Evolutionary conservation across 1,140 invertebrate genomes (phyloP).

Genomic region (Orius laevigatus): DNA sequence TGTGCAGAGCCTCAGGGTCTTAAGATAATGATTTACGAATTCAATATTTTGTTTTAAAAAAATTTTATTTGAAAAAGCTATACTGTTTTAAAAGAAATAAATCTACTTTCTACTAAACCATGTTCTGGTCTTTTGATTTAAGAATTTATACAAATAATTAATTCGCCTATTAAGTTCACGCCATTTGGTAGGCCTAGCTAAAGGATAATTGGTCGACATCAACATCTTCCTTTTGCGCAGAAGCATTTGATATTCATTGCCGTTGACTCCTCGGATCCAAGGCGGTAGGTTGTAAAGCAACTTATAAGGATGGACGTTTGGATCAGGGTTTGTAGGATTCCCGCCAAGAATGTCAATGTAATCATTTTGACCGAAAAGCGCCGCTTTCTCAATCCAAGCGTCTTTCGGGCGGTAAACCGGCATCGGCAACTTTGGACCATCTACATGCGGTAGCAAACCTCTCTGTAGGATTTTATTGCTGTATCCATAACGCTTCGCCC

Average conservation of each 20-base stretch:
- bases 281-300: slow-evolving; percentile 67
- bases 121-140: slow-evolving; percentile 66
- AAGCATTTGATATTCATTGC: slow-evolving; percentile 71
- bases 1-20: too few relatives aligned
- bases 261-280: slow-evolving; percentile 75
- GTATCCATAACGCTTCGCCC: slow-evolving; percentile 51
- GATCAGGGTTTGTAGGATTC: too few relatives aligned
- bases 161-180: slow-evolving; percentile 53
- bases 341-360: slow-evolving; percentile 75
- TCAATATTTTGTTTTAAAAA: too few relatives aligned
- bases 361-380: slow-evolving; percentile 88
- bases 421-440: slow-evolving; percentile 35
- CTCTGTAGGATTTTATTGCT: slow-evolving; percentile 42
- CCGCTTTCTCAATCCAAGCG: slow-evolving; percentile 54
- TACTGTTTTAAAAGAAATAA: too few relatives aligned
- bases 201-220: slow-evolving; percentile 34
- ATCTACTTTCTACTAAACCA: slow-evolving; percentile 22
- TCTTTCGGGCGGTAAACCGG: slow-evolving; percentile 54
- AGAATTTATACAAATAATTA: slow-evolving; percentile 49
- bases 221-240: slow-evolving; percentile 55
- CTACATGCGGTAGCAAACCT: slow-evolving; percentile 48
- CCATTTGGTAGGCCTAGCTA: slow-evolving; percentile 57
- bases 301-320: slow-evolving; percentile 51
- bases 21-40: too few relatives aligned
- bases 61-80: too few relatives aligned